A percentile compares a stretch with the other conserved stretches of the same genome.
phyloP scores from a whole-genome alignment of 2,888 invertebrate species.

The Ornithoptera alexandrae region DNA sequence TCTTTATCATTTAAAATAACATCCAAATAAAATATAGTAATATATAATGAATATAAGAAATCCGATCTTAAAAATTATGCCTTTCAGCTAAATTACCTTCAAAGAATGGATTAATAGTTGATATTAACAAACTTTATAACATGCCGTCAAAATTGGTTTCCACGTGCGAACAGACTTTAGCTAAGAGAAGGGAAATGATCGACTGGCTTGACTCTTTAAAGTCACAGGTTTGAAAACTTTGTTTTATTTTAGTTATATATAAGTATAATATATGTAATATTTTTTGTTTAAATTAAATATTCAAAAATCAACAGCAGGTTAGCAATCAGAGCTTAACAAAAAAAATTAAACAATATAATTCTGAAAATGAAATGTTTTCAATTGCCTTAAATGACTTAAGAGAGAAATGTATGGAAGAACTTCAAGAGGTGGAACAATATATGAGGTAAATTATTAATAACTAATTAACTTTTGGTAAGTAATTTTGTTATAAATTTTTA shows the following conservation, averaged over 20 bases:
- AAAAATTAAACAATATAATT: conserved; percentile 61
- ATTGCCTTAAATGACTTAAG: conserved; percentile 52
- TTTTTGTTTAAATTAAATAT: neutral
- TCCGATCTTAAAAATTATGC: conserved; percentile 22
- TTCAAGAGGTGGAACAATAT: conserved; percentile 52
- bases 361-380: conserved; percentile 62
- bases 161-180: conserved; percentile 60
- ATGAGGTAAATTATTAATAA: conserved; percentile 43
- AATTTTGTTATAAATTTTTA: neutral
- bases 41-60: neutral
- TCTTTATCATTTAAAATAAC: neutral
- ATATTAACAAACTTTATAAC: conserved; percentile 54
- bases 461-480: neutral
- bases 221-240: conserved; percentile 41
- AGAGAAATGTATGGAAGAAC: conserved; percentile 51
- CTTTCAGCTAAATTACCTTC: conserved; percentile 29
- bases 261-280: neutral
- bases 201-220: conserved; percentile 60
- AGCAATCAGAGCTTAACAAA: conserved; percentile 48
- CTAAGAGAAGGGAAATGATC: conserved; percentile 62
- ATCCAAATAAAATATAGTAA: neutral
- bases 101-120: conserved; percentile 40
- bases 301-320: conserved; percentile 45
- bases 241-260: neutral
- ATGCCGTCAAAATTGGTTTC: conserved; percentile 58